phyloP scores from a whole-genome alignment of 1,140 invertebrate genomes.

The Euglossa dilemma region DNA sequence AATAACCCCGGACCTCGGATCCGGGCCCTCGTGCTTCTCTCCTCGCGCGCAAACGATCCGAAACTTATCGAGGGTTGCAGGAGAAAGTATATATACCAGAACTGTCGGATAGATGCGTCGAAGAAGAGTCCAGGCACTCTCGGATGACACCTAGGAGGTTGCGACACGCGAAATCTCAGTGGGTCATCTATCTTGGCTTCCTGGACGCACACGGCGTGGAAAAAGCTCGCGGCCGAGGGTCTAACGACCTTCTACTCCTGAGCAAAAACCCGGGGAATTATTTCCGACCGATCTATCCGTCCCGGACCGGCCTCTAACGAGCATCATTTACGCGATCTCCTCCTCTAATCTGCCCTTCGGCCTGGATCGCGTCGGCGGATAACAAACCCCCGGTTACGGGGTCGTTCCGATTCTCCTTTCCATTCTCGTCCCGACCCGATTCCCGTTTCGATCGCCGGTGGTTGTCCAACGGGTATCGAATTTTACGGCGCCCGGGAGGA shows the following conservation, averaged over 20 bases:
- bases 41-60: neutral
- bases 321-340: conserved; percentile 48
- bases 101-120: neutral
- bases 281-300: conserved; percentile 18
- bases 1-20: neutral
- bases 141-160: conserved; percentile 42
- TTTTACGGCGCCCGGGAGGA: conserved; percentile 1
- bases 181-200: conserved; percentile 53
- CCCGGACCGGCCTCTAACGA: conserved; percentile 19
- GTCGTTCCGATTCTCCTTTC: neutral
- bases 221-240: conserved; percentile 14
- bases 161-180: conserved; percentile 57
- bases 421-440: neutral
- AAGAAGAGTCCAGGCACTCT: conserved; percentile 10
- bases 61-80: conserved; percentile 1
- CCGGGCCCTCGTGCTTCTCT: neutral
- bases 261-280: conserved; percentile 51
- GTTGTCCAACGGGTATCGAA: neutral
- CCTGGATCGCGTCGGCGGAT: neutral
- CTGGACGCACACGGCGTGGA: conserved; percentile 5
- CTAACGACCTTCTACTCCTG: conserved; percentile 46
- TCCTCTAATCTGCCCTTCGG: neutral
- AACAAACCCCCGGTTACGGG: neutral
- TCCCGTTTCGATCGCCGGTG: neutral
- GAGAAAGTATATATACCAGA: too few relatives aligned